phyloP scores from a whole-genome alignment of 2,797 vertebrate genomes.

The Siniperca scherzeri region DNA sequence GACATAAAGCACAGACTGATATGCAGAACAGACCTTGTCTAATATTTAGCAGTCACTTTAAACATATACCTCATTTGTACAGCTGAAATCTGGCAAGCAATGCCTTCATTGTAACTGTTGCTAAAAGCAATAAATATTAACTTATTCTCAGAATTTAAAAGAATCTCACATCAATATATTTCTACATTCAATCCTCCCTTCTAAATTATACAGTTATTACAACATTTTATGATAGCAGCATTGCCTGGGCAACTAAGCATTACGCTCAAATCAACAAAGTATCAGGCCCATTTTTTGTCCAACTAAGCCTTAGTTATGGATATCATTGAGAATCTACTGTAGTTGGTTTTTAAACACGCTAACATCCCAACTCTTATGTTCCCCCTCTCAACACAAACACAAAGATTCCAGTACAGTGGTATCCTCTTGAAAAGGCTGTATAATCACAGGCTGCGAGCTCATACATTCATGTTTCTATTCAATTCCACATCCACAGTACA shows the following conservation, averaged over 20 bases:
- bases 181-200: slow-evolving; percentile 64
- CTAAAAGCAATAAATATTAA: slow-evolving; percentile 80
- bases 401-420: slow-evolving; percentile 40
- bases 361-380: neutral
- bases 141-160: slow-evolving; percentile 59
- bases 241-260: slow-evolving; percentile 70
- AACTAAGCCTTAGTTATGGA: slow-evolving; percentile 44
- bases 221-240: slow-evolving; percentile 77
- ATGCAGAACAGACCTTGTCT: slow-evolving; percentile 8
- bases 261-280: slow-evolving; percentile 40
- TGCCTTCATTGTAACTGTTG: slow-evolving; percentile 8
- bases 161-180: slow-evolving; percentile 52
- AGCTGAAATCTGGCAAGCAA: slow-evolving; percentile 21
- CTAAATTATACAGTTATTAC: slow-evolving; percentile 65
- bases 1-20: slow-evolving; percentile 36
- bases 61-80: slow-evolving; percentile 32
- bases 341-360: slow-evolving; percentile 29
- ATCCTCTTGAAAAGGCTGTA: slow-evolving; percentile 47
- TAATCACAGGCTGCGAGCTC: slow-evolving; percentile 53
- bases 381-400: slow-evolving; percentile 29
- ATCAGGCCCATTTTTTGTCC: slow-evolving; percentile 54
- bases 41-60: slow-evolving; percentile 18
- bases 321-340: slow-evolving; percentile 52
- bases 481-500: slow-evolving; percentile 61
- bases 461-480: slow-evolving; percentile 73